Percentiles rank a stretch among this genome's conserved stretches.
phyloP scores from a whole-genome alignment of 2,797 vertebrate genomes.

The Betta splendens region DNA sequence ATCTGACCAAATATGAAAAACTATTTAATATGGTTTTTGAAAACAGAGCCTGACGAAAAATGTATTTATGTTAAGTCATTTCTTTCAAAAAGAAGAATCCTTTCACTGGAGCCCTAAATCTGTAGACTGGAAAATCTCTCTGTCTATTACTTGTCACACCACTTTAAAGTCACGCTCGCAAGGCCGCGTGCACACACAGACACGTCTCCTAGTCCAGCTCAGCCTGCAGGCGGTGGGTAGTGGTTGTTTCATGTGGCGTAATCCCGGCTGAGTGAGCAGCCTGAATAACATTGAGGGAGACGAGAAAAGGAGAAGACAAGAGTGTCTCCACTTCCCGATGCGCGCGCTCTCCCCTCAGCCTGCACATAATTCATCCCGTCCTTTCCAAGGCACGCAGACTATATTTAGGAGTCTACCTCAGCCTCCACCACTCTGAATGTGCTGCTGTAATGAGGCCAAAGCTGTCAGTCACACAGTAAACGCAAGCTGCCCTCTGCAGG shows the following conservation, averaged over 20 bases:
- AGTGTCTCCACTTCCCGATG: neutral
- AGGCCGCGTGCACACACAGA: slow-evolving; percentile 6
- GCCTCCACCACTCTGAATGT: slow-evolving; percentile 37
- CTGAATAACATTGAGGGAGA: slow-evolving; percentile 55
- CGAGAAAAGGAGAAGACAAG: slow-evolving; percentile 51
- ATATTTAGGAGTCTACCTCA: slow-evolving; percentile 68
- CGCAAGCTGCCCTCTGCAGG: slow-evolving; percentile 65
- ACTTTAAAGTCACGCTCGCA: slow-evolving; percentile 31
- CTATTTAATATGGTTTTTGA: too few relatives aligned
- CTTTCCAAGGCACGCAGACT: slow-evolving; percentile 52
- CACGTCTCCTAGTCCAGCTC: neutral
- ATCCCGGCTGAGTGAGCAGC: slow-evolving; percentile 48
- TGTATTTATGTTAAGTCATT: too few relatives aligned
- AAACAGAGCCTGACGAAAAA: too few relatives aligned
- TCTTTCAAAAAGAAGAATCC: neutral
- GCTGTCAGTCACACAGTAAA: slow-evolving; percentile 25
- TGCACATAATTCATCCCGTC: slow-evolving; percentile 55
- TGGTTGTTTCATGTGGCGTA: slow-evolving; percentile 23
- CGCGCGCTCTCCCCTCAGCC: slow-evolving; percentile 1
- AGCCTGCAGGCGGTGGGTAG: slow-evolving; percentile 42
- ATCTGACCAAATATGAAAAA: neutral
- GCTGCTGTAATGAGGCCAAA: slow-evolving; percentile 51
- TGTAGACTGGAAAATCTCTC: slow-evolving; percentile 10
- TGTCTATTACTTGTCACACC: slow-evolving; percentile 31
- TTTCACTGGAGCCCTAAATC: slow-evolving; percentile 4